Percentiles rank a stretch among this genome's conserved stretches.
Conservation (phyloP, 2,888 invertebrate species). For the Saturnia pavonia region DNA sequence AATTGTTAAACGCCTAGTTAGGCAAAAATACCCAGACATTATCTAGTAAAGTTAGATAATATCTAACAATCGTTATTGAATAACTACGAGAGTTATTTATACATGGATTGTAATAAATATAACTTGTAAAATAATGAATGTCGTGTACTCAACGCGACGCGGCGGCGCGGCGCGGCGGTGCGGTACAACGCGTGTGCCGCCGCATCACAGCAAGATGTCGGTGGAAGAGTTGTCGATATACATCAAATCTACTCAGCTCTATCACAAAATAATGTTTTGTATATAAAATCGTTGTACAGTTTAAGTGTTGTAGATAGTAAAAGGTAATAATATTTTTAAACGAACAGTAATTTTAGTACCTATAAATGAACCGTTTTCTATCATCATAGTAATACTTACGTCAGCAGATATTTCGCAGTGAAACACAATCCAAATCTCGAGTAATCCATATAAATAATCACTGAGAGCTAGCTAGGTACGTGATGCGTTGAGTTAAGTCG, state of each 20-base stretch:
- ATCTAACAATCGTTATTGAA: not conserved
- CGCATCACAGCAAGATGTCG: not conserved
- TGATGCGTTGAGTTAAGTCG: not conserved
- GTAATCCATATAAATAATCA: not conserved
- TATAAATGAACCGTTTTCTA: not conserved
- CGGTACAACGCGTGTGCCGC: not conserved
- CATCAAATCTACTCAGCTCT: not conserved
- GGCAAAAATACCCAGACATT: not conserved
- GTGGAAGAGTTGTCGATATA: not conserved
- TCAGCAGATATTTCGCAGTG: not conserved
- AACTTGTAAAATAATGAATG: not conserved
- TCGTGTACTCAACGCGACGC: not conserved
- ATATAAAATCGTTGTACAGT: not conserved
- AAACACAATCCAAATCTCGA: not conserved
- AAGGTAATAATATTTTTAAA: not conserved
- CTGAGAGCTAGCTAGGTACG: not conserved
- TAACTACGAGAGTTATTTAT: not conserved
- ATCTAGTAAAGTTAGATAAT: not conserved
- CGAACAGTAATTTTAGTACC: not conserved
- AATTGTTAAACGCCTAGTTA: not conserved
- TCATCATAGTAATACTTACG: constrained; percentile 2
- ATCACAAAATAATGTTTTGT: not conserved
- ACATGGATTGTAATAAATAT: not conserved
- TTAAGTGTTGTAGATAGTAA: not conserved
- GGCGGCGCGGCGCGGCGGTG: too few relatives aligned